Evolutionary conservation across 2,888 invertebrate species (phyloP), one percentile per base, ranked within the genome.

Genomic region (Ennomos erosarius): DNA sequence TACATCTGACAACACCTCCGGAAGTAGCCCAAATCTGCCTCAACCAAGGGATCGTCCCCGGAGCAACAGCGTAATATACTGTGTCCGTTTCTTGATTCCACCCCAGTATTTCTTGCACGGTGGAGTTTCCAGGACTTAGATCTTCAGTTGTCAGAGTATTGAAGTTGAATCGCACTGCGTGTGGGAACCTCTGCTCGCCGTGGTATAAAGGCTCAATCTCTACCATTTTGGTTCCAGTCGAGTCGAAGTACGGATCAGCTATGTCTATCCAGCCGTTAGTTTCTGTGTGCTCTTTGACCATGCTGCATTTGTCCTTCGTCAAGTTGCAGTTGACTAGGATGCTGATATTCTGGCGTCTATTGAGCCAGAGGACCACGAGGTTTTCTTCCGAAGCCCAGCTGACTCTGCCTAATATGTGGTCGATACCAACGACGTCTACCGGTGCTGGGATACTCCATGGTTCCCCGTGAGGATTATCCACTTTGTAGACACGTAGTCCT

Each of bases 301-400:
- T 83, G 48, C 79, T 85, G 68, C 93, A 93, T 66, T 85, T 87
- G 53, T 90, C 85, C 39, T 75, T 73, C 26, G 71, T 74, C 12
- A 92, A 64, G 53, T 93, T 85, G 76, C 96, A 96, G 33, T 94
- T 87, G 10, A 94, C 91, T 42, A 95, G 75, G 16, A 94, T 85
- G 37, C 95, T 93, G 50, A 94, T 74, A 78, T 95, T 98, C 84
- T 99, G 99, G 26, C 96, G 93, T 52, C 99, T 93, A 82, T 98
- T 98, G 55, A 97, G 90, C 96, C 98, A 98, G 6, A 96, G 93
- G 0, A 96, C 95, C 1, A 95, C 86, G 0, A 98, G 79, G 34
- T 94, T 93, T 0, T 93, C 84, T 52, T 94, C 92, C 26, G 94
- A 94, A 11, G 95, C 93, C 98, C 98, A 98, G 35, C 92, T 92